Conservation (phyloP, 1,140 invertebrate genomes). For the Vanessa atalanta region DNA sequence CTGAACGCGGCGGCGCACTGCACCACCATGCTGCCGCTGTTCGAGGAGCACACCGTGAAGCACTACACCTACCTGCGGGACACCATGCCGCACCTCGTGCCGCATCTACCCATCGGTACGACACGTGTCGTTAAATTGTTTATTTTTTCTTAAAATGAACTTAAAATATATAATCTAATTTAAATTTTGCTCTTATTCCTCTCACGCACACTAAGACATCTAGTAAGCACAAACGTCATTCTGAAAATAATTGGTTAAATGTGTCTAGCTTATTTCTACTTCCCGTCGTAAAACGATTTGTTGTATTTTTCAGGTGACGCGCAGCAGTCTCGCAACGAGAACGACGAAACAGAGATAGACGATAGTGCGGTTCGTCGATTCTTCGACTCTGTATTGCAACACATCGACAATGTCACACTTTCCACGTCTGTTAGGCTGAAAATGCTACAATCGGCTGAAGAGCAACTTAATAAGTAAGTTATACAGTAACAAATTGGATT, state of each 20-base stretch:
- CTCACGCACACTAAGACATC: no score
- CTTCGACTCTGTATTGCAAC: conserved; percentile 86
- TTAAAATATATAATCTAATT: no score
- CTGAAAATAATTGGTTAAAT: no score
- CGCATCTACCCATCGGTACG: conserved; percentile 87
- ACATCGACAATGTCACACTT: conserved; percentile 85
- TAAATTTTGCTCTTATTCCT: no score
- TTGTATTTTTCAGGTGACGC: conserved; percentile 51
- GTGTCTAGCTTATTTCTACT: no score
- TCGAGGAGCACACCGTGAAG: conserved; percentile 94
- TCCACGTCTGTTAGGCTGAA: conserved; percentile 83
- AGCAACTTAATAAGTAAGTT: conserved; percentile 84
- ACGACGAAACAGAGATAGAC: conserved; percentile 57
- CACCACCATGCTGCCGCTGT: conserved; percentile 94
- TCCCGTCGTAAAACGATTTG: no score
- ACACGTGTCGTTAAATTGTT: not conserved
- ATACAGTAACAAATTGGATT: no score
- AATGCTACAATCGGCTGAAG: conserved; percentile 86
- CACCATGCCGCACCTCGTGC: conserved; percentile 95
- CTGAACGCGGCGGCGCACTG: conserved; percentile 96
- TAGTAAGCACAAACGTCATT: no score
- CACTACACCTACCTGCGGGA: conserved; percentile 98
- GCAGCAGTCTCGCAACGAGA: conserved; percentile 65
- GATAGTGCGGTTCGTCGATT: conserved; percentile 81
- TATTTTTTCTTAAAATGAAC: no score